Base-by-base conservation (phyloP, 2,888 invertebrate genomes). In the Oscheius sp. region DNA sequence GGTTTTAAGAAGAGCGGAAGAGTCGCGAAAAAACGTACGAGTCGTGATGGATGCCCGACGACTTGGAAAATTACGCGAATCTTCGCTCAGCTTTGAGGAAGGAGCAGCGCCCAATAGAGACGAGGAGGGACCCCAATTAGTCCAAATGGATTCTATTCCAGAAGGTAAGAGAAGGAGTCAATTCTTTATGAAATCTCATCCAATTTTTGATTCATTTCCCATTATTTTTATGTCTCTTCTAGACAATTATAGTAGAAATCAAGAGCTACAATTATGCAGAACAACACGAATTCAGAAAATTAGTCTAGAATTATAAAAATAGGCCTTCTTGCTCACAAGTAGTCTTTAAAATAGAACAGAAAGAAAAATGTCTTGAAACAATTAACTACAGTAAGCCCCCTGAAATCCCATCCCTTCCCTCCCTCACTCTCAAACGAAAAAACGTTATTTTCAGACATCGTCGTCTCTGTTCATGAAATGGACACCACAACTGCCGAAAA, bases 141-240 rank as follows among this genome's bases (percentile, higher is more conserved):
- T 84, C 6, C 82, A 84, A 65, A 84, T 84, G 84, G 84, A 84
- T 25, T 81, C 82, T 8, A 71, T 84, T 33, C 82, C 82, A n/a
- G 83, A 84, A 67, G 78, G 84, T 83, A 52, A 17, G 20, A 15
- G 6, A 33, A 55, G 31, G 8, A 42, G 3, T 42, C 12, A 37
- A 17, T 42, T 20, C n/a, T n/a, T n/a, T n/a, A n/a, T 25, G 4
- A 52, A 15, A 5, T 15, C 25, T 12, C 52, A 25, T 53, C n/a
- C n/a, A 53, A 17, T 25, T 23, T 20, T 29, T 17, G 20, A 17
- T 25, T 12, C 17, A 3, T 29, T 31, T 3, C 29, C n/a, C n/a
- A n/a, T n/a, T n/a, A n/a, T n/a, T n/a, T n/a, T n/a, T n/a, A n/a
- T 23, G 27, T 10, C 53, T 6, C 15, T 57, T 39, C 6, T 34